Evolutionary conservation across 2,888 invertebrate genomes (phyloP).

Genomic region (Anticlea derivata): DNA sequence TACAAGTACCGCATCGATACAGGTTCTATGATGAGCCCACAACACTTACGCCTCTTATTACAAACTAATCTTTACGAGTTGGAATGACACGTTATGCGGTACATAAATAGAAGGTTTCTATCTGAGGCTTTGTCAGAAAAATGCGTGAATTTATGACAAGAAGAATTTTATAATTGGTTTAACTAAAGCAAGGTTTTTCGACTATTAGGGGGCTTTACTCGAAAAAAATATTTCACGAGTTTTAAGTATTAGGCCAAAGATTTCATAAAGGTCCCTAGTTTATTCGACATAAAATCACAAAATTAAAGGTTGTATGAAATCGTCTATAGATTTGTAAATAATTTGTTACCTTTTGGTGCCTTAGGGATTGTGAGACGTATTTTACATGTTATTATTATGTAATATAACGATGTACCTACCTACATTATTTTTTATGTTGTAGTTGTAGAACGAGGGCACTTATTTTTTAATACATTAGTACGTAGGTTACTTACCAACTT

Average conservation of each 20-base stretch:
- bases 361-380: conserved; percentile 44
- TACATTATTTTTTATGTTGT: conserved; percentile 23
- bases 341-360: conserved; percentile 56
- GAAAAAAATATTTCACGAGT: conserved; percentile 3
- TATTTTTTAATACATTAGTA: conserved; percentile 14
- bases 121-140: too few relatives aligned
- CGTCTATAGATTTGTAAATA: conserved; percentile 43
- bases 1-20: conserved; percentile 61
- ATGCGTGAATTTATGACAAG: too few relatives aligned
- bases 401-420: conserved; percentile 14
- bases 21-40: conserved; percentile 67
- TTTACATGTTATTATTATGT: conserved; percentile 23
- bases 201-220: not conserved
- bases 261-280: conserved; percentile 14
- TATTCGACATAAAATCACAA: conserved; percentile 28
- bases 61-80: conserved; percentile 49
- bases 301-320: conserved; percentile 35
- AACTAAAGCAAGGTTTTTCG: not conserved
- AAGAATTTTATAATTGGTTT: too few relatives aligned
- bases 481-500: conserved; percentile 20
- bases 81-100: too few relatives aligned
- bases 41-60: conserved; percentile 62
- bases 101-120: too few relatives aligned
- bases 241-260: conserved; percentile 25
- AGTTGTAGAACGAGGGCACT: conserved; percentile 10